Conservation (phyloP, 2,797 vertebrate genomes). For the Scolopax rusticola region DNA sequence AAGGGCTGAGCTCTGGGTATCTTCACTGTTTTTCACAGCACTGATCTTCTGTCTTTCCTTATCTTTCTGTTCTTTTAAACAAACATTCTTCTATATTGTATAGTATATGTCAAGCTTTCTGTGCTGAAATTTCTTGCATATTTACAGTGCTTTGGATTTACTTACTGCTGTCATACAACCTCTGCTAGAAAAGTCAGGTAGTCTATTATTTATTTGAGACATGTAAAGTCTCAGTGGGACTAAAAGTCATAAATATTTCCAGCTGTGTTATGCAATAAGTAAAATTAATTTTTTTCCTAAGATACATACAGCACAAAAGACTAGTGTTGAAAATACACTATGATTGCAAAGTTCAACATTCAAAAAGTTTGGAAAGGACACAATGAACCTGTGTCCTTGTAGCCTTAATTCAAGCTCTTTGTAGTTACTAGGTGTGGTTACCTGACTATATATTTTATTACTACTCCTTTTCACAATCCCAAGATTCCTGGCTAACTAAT, state of each 20-base stretch:
- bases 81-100: not conserved
- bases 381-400: not conserved
- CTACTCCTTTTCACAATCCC: not conserved
- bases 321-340: not conserved
- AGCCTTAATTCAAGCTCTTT: not conserved
- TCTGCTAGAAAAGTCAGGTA: not conserved
- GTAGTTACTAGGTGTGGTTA: not conserved
- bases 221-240: not conserved
- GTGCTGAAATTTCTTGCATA: not conserved
- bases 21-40: not conserved
- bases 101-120: not conserved
- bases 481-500: not conserved
- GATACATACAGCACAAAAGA: not conserved
- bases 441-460: not conserved
- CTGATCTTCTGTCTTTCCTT: not conserved
- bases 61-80: not conserved
- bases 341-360: not conserved
- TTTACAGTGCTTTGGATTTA: not conserved
- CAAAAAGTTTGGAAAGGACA: not conserved
- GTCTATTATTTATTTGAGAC: not conserved
- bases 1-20: not conserved
- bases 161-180: not conserved
- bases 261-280: not conserved
- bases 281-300: not conserved
- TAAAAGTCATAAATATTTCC: not conserved